Conservation (phyloP, 2,797 vertebrate genomes). For the Lacerta agilis region DNA sequence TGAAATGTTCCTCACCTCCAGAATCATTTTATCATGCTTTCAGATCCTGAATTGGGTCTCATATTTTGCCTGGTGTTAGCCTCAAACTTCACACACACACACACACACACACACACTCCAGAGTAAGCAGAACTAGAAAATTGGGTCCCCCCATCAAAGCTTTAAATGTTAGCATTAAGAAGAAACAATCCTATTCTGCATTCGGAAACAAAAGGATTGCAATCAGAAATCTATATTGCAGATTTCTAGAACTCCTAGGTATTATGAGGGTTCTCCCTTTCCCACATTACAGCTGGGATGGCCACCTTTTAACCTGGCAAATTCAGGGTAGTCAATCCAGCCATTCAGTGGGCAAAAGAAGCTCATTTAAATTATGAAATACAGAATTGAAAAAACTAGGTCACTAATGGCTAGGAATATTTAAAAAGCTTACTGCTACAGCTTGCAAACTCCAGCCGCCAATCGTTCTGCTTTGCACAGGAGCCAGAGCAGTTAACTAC, state of each 20-base stretch:
- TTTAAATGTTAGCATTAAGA: not conserved
- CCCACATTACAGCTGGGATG: not conserved
- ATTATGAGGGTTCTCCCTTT: not conserved
- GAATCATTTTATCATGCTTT: no score
- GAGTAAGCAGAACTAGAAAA: not conserved
- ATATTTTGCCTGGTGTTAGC: not conserved
- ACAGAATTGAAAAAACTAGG: not conserved
- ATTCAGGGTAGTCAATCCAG: no score
- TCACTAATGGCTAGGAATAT: not conserved
- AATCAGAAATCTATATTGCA: not conserved
- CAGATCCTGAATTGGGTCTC: no score
- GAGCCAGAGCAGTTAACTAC: not conserved
- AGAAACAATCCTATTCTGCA: not conserved
- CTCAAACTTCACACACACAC: no score
- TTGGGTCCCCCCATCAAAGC: no score
- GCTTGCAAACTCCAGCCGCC: not conserved
- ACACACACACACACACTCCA: not conserved
- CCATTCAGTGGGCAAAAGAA: not conserved
- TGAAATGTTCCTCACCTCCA: not conserved
- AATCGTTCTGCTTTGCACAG: not conserved
- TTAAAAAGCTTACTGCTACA: not conserved
- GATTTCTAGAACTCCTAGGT: no score
- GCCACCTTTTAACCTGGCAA: not conserved
- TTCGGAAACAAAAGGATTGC: not conserved
- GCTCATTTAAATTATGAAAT: not conserved